Conservation (phyloP, 2,797 vertebrate species). For the Sorex maritimensis region DNA sequence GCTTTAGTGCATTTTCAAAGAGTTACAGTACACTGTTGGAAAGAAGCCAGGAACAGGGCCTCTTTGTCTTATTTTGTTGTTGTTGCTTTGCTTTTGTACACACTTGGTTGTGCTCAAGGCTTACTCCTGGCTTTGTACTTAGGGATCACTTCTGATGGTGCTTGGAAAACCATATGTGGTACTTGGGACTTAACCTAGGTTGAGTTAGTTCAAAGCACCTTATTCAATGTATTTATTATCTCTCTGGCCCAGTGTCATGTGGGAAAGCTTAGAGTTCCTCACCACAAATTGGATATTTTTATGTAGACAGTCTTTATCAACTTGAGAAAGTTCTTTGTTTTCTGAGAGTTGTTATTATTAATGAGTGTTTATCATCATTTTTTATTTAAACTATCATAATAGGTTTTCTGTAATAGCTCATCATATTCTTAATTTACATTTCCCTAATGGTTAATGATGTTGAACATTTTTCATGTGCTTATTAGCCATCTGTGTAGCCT, state of each 20-base stretch:
- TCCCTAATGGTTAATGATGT: neutral
- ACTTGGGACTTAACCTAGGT: too few relatives aligned
- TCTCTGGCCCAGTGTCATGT: neutral
- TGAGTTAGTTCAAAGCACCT: too few relatives aligned
- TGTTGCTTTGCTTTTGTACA: too few relatives aligned
- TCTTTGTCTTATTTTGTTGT: neutral
- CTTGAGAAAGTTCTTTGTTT: neutral
- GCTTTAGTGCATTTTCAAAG: neutral
- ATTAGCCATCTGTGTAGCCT: neutral
- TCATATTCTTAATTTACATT: slow-evolving; percentile 14
- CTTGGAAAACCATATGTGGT: too few relatives aligned
- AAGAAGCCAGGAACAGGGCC: neutral
- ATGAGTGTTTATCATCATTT: neutral
- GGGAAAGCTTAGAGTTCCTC: neutral
- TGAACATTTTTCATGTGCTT: slow-evolving; percentile 6
- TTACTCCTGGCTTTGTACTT: too few relatives aligned
- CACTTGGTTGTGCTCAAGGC: too few relatives aligned
- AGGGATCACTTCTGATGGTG: too few relatives aligned
- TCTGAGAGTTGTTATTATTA: neutral
- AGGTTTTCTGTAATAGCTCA: slow-evolving; percentile 12
- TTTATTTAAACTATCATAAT: slow-evolving; percentile 38
- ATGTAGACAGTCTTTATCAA: neutral
- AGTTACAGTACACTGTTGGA: neutral
- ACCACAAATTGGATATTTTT: neutral
- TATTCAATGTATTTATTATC: too few relatives aligned